Evolutionary conservation across 2,888 invertebrate genomes (phyloP).

Genomic region (Aquatica leii): DNA sequence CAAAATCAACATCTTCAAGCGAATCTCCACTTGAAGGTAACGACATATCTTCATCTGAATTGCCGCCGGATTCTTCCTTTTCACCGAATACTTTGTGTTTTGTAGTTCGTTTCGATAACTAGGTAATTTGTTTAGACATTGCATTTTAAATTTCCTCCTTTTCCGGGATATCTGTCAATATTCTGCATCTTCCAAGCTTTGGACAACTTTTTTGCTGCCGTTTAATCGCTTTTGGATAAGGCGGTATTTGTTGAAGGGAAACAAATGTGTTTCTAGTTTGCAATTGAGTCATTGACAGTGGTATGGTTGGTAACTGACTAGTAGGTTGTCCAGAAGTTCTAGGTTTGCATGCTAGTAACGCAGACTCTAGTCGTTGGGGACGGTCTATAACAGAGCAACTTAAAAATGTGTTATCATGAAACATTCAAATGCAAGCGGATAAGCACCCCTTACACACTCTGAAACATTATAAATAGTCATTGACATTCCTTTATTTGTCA

Average conservation of each 20-base stretch:
- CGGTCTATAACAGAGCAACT: too few relatives aligned
- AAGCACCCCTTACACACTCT: too few relatives aligned
- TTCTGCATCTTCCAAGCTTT: constrained; percentile 3
- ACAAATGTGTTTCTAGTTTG: constrained; percentile 1
- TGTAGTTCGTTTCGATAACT: too few relatives aligned
- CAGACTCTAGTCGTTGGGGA: too few relatives aligned
- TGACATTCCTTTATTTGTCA: constrained; percentile 2
- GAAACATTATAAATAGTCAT: constrained; percentile 9
- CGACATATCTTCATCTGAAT: neutral
- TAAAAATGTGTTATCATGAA: constrained; percentile 1
- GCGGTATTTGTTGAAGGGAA: constrained; percentile 10
- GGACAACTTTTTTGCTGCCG: constrained; percentile 1
- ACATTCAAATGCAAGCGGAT: too few relatives aligned
- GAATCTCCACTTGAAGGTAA: neutral
- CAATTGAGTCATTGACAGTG: neutral
- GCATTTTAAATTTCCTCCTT: neutral
- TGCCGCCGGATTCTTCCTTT: neutral
- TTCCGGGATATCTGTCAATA: constrained; percentile 9
- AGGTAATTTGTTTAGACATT: neutral
- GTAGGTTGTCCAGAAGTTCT: too few relatives aligned
- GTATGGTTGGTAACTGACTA: too few relatives aligned
- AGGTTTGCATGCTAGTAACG: too few relatives aligned
- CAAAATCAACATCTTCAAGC: neutral
- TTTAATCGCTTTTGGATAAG: constrained; percentile 20
- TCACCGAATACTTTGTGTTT: too few relatives aligned